Conservation (phyloP, 2,797 vertebrate species). For the Xiphorhynchus erythropygius region DNA sequence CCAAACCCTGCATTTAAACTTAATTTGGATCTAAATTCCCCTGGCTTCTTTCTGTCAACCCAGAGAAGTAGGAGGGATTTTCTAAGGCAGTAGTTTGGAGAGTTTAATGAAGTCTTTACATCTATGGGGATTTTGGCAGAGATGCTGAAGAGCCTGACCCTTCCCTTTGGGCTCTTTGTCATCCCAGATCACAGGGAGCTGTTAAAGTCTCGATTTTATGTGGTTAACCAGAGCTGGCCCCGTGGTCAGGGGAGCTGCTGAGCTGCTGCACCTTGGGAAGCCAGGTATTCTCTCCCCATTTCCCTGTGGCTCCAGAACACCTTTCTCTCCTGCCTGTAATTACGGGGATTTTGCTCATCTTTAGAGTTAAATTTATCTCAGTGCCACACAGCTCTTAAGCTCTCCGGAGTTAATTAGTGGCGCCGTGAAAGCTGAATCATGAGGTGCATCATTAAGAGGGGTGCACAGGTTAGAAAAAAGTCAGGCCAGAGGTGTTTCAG, state of each 20-base stretch:
- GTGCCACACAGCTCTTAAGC: neutral
- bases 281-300: neutral
- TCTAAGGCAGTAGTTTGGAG: neutral
- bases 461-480: neutral
- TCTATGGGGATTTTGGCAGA: neutral
- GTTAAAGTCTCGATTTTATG: neutral
- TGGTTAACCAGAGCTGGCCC: neutral
- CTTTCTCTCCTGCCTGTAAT: neutral
- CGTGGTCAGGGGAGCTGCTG: neutral
- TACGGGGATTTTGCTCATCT: neutral
- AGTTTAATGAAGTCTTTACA: neutral
- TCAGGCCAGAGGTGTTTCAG: neutral
- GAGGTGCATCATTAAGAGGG: neutral
- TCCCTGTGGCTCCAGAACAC: neutral
- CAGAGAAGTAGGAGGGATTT: neutral
- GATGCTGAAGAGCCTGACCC: neutral
- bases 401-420: neutral
- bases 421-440: neutral
- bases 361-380: neutral
- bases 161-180: neutral
- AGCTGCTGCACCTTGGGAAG: neutral
- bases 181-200: neutral
- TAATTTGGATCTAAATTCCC: neutral
- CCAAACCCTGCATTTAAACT: neutral
- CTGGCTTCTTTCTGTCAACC: neutral